phyloP scores from a whole-genome alignment of 2,888 invertebrate genomes.

The Cheilosia soror region DNA sequence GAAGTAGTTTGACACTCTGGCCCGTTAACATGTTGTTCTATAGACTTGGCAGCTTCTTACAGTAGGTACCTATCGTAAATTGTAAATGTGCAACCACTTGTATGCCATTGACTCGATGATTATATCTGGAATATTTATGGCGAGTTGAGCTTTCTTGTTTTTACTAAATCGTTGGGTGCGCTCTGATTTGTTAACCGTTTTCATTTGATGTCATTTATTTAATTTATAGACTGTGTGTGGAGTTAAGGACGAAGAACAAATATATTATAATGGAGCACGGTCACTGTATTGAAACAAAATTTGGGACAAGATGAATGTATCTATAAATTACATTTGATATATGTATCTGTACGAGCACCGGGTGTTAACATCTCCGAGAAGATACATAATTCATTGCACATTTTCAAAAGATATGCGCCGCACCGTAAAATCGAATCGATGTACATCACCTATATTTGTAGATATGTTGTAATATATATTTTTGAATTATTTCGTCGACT shows the following conservation, averaged over 20 bases:
- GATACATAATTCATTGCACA: too few relatives aligned
- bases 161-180: not conserved
- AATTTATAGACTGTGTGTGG: not conserved
- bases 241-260: not conserved
- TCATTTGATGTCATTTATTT: not conserved
- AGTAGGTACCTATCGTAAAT: slow-evolving; percentile 5
- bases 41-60: not conserved
- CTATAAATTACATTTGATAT: too few relatives aligned
- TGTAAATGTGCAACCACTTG: slow-evolving; percentile 1
- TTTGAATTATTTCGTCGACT: too few relatives aligned
- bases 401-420: too few relatives aligned
- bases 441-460: too few relatives aligned
- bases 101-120: not conserved
- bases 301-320: too few relatives aligned
- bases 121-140: not conserved
- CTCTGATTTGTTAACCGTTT: not conserved
- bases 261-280: too few relatives aligned
- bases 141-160: not conserved
- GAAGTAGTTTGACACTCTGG: not conserved
- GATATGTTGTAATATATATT: too few relatives aligned
- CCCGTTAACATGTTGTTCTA: not conserved
- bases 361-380: too few relatives aligned
- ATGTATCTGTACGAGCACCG: too few relatives aligned
- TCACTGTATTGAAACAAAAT: too few relatives aligned
- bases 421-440: too few relatives aligned